Evolutionary conservation across 1,140 invertebrate species (phyloP), one percentile per base, ranked within the genome.

Genomic region (Drosophila santomea): DNA sequence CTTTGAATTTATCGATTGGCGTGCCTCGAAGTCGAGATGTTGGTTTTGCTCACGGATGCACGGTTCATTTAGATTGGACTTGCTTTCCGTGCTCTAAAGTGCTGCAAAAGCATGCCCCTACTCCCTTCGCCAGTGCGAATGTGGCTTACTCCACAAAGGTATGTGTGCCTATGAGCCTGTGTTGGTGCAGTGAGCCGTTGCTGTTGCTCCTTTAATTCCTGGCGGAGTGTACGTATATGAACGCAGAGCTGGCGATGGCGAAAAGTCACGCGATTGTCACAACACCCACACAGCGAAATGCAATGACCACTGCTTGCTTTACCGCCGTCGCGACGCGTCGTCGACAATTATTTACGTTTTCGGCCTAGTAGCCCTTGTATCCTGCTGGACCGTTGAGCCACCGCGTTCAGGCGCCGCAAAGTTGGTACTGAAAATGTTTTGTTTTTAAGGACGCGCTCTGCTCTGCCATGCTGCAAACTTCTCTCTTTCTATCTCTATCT

Each of bases 1-100:
- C 63, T 57, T 71, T 62, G 62, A 78, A 88, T 72, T 88, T 88
- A 86, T 86, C 84, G 82, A 86, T 86, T 86, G 74, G 20, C 64
- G 15, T 66, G 56, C 47, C 68, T 77, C 60, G 48, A 44, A 60
- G 25, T 10, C 51, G 20, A 62, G 23, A n/a, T 28, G 38, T 55
- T 23, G 23, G 23, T 47, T 36, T 28, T 32, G 4, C n/a, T 17
- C 7, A 8, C 17, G 32, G 20, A 15, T 36, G 48, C 56, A 28
- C 71, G 61, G 74, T 47, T 61, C 68, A 83, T 88, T 79, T 50
- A 69, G 77, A 88, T 83, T 73, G 83, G 67, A 76, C 75, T 67
- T 50, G 41, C 43, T 62, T 14, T 54, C 3, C 45, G 66, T 52
- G 74, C 54, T 51, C 54, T 47, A 45, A 68, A 68, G 36, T 23